Base-by-base conservation (phyloP, 2,888 invertebrate genomes). In the Kuschelorhynchus macadamiae region DNA sequence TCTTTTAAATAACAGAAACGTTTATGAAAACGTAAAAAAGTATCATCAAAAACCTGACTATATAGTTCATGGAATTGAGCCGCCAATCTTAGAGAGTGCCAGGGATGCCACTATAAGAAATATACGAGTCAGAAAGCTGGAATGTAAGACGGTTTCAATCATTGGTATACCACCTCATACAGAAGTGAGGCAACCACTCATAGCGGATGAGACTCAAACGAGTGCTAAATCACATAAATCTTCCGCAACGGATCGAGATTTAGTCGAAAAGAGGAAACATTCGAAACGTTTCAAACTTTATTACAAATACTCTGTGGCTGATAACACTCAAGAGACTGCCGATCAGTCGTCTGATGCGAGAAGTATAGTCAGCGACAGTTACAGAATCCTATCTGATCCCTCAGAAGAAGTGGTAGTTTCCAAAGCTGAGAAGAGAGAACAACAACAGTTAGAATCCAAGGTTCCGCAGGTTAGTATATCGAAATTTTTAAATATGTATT, bases 111-210 rank as follows among this genome's bases (percentile, higher is more conserved):
- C 36, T n/a, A 36, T 2, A 11, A 36, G 11, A 36, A n/a, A 36
- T 36, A 16, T 21, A n/a, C 8, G 16, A n/a, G n/a, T 12, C 11
- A 60, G 55, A 18, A 72, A 73, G 12, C 44, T 75, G 14, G 73
- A 72, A 61, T 74, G 72, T 44, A 76, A 75, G 50, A 75, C 72
- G 2, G 62, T 76, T 7, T 75, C 75, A 11, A 70, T 76, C 44
- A 57, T 75, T 16, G 73, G 70, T 8, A 76, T 76, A 17, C 68
- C 71, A 4, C 71, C 75, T 0, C 70, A 71, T 25, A 61, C 11
- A 17, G 9, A 56, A 20, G 12, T 57, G 41, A 53, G 57, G 52
- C 21, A 49, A 39, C 7, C 56, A 11, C 32, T 18, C 1, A 12
- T 36, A 12, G 16, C 16, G 7, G 60, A 25, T 17, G 21, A 44